Base-by-base conservation (phyloP, 1,140 invertebrate species). In the Batillaria attramentaria region DNA sequence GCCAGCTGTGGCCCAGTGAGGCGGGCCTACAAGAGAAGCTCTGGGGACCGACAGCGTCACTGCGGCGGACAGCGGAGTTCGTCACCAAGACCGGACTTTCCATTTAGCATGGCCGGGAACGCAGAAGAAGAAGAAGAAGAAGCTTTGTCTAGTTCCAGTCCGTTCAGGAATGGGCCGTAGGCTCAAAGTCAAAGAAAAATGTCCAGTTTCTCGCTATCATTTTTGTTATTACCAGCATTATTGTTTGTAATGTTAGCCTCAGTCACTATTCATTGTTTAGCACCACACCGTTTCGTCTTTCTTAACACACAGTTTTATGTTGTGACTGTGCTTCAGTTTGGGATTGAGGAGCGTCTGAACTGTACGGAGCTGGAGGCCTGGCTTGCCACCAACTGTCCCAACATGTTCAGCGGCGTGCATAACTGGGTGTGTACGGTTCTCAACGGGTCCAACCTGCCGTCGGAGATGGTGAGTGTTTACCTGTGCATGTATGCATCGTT, bases 391-490 rank as follows among this genome's bases (percentile, higher is more conserved):
- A 79, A 88, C 69, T 87, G 84, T 74, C 85, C 86, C 54, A 84
- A 88, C 62, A 80, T 89, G 54, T 88, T 87, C 68, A 79, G 77
- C 82, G 85, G 87, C 16, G 87, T 88, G n/a, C 88, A 89, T 60
- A 88, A 86, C 79, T 89, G 88, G 88, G 85, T 89, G 4, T 84
- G 83, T 66, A 82, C 80, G 20, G 85, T 88, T n/a, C 72, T 89
- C 13, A 87, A 85, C 18, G 88, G 87, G 3, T 86, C 86, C 16
- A 86, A 84, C 33, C 85, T 88, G 77, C 86, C 86, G 4, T 79
- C 82, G 68, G 88, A 89, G 84, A 79, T 86, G 84, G 88, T 89
- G n/a, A n/a, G n/a, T n/a, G n/a, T n/a, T n/a, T n/a, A n/a, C n/a
- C n/a, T n/a, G n/a, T n/a, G n/a, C n/a, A n/a, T n/a, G n/a, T n/a